Evolutionary conservation across 2,888 invertebrate genomes (phyloP), one percentile per base, ranked within the genome.

Genomic region (Stegana nigrithorax): DNA sequence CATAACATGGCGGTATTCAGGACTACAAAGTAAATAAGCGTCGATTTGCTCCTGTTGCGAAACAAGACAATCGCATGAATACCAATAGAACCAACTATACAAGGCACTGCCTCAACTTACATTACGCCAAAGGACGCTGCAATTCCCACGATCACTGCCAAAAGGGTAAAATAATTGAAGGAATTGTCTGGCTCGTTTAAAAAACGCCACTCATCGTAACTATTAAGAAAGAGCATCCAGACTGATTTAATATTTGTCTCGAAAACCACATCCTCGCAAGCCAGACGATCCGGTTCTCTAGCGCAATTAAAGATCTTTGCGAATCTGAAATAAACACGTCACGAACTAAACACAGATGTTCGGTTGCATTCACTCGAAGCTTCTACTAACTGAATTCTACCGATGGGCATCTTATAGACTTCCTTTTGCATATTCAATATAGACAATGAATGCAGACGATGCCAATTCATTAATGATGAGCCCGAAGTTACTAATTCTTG

Each of bases 361-460:
- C n/a, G n/a, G n/a, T n/a, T n/a, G n/a, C n/a, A n/a, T n/a, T n/a
- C n/a, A n/a, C n/a, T n/a, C n/a, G n/a, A n/a, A n/a, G n/a, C n/a
- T n/a, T 7, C 3, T 1, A 85, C 89, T 88, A 83, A 91, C 91
- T 90, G 89, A 84, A 89, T 89, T 84, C 92, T 93, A 66, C 92
- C 91, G 67, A 92, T 89, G 4, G 92, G 91, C 91, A 94, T 92
- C 67, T 91, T 89, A 69, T 93, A 90, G 64, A 95, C 91, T 69
- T 92, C 92, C 42, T 90, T 88, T 51, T 90, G 89, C 92, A 95
- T 93, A 78, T 92, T 91, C 3, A 89, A 88, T 76, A n/a, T n/a
- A n/a, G n/a, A n/a, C n/a, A n/a, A n/a, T n/a, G n/a, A n/a, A n/a
- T n/a, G n/a, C n/a, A n/a, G n/a, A n/a, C n/a, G n/a, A n/a, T n/a